Evolutionary conservation across 2,113 vertebrate genomes (phyloP), one percentile per base, ranked within the genome.

Genomic region (Zosterops hypoxanthus): DNA sequence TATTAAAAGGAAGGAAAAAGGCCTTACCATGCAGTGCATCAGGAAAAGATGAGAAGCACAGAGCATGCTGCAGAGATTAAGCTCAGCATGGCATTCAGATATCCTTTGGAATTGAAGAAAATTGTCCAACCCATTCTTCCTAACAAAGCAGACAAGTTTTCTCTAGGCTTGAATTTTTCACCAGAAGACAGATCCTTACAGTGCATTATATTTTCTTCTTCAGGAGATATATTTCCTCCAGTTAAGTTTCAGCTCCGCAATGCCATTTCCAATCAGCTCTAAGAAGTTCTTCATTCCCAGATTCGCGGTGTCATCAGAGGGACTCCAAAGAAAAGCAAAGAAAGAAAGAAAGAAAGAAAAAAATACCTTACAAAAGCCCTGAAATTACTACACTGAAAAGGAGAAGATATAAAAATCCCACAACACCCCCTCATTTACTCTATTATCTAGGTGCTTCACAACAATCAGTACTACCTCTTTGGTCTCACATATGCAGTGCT

Each of bases 11-110:
- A 89, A 89, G 78, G 56, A 95, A 95, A 94, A 95, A 52, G 95
- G 97, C 97, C 98, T 98, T 99, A 99, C 99, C 99, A 98, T 98
- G 98, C 98, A 99, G 97, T 98, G 98, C 98, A 99, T 99, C 99
- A 99, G 99, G 99, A 99, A 98, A 98, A 99, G 97, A 97, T 98
- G 97, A 97, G 98, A 98, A 98, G 98, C 98, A 98, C 97, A 97
- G 97, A 98, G 98, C 98, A 98, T 98, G 98, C 98, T 98, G 98
- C 97, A 97, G 97, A 96, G 97, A 98, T 96, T 90, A 94, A 97
- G 95, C 98, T 98, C 97, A 97, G 98, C 84, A 95, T 96, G 96
- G 97, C 88, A 96, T 96, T 94, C 97, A 97, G 96, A 97, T 97
- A 98, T 95, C 95, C 94, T 94, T 79, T 97, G 71, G 94, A 97